A percentile compares a stretch with the other conserved stretches of the same genome.
Evolutionary conservation across 1,140 invertebrate genomes (phyloP).

Genomic region (Polyergus mexicanus): DNA sequence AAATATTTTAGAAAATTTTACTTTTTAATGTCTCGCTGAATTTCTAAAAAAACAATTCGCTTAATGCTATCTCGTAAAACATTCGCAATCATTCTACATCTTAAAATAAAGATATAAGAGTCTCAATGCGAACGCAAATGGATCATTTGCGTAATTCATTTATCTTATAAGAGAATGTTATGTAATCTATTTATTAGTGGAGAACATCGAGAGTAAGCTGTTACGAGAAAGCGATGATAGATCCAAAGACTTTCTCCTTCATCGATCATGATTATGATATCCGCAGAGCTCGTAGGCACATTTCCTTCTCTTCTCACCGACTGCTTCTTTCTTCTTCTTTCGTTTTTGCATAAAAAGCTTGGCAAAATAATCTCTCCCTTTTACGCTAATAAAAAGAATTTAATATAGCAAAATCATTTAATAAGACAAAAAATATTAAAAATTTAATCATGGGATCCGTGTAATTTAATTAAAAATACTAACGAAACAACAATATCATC

Average conservation of each 20-base stretch:
- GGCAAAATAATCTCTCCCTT: neutral
- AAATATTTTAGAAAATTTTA: neutral
- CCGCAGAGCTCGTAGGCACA: slow-evolving; percentile 6
- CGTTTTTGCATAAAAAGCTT: neutral
- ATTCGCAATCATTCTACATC: neutral
- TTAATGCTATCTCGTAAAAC: neutral
- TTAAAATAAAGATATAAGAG: neutral
- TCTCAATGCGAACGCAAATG: neutral
- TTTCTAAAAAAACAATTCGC: neutral
- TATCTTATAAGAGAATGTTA: slow-evolving; percentile 33
- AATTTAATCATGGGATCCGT: neutral
- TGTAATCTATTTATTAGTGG: slow-evolving; percentile 52
- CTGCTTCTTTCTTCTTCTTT: neutral
- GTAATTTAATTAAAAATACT: slow-evolving; percentile 6
- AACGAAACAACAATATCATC: neutral
- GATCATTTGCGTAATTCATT: slow-evolving; percentile 51
- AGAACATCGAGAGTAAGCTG: slow-evolving; percentile 21
- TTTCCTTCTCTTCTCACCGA: slow-evolving; percentile 19
- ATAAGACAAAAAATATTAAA: neutral
- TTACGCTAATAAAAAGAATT: neutral
- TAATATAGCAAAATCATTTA: neutral
- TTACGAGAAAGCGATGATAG: slow-evolving; percentile 45
- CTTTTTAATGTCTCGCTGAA: neutral
- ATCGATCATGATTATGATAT: slow-evolving; percentile 52
- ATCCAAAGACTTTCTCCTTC: slow-evolving; percentile 21